These are phyloP conservation scores for Pyrrhosoma nymphula DNA, from an alignment of 2,888 invertebrate genomes.

Conservation along the genomic window DNA sequence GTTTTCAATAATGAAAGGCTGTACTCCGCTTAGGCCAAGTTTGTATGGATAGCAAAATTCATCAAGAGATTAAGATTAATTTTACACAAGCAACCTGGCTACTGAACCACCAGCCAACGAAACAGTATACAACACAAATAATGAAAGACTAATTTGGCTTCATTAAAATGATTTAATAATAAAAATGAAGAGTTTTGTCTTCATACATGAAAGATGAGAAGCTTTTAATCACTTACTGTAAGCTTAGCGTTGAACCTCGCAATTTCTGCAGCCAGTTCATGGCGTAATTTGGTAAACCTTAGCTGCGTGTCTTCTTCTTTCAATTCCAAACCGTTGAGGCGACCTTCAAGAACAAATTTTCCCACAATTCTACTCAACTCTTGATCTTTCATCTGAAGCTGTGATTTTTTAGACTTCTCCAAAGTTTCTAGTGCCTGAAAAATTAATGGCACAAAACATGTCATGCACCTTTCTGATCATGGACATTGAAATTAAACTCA, in stretches of 20 bases:
- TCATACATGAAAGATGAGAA: background rate
- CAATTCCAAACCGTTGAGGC: constrained; percentile 89
- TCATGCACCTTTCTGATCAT: no score
- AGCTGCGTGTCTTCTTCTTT: constrained; percentile 78
- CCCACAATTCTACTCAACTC: constrained; percentile 86
- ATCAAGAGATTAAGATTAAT: no score
- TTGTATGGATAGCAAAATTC: no score
- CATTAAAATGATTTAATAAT: no score
- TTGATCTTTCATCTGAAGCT: constrained; percentile 76
- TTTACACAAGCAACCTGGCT: no score
- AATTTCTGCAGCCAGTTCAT: constrained; percentile 81
- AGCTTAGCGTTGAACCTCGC: constrained; percentile 85
- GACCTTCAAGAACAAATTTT: constrained; percentile 90
- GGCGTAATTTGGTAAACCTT: constrained; percentile 80
- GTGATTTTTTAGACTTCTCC: background rate
- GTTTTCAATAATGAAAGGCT: no score
- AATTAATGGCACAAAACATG: background rate
- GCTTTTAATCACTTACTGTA: constrained; percentile 75
- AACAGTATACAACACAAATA: no score
- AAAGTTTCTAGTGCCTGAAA: background rate
- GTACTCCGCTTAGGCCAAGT: no score
- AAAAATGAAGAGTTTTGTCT: no score
- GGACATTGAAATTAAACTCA: no score
- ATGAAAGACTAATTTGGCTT: no score
- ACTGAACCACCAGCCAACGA: no score